These are phyloP conservation scores for Condylostylus longicornis DNA, from an alignment of 1,140 invertebrate genomes.

Conservation along the genomic window DNA sequence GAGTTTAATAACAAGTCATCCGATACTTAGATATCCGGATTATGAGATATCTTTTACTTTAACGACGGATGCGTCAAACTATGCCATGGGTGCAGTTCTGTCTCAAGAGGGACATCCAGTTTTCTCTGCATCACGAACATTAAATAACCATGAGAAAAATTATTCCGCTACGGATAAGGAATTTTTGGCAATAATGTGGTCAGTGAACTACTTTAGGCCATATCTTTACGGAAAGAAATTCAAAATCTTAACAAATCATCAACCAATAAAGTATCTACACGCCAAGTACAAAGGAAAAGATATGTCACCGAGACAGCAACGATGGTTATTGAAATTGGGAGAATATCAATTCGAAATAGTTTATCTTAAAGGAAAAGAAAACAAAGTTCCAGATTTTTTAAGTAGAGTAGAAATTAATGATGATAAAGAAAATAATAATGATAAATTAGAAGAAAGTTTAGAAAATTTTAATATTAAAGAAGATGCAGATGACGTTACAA, in stretches of 20 bases:
- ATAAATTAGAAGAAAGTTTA: too few species aligned
- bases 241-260: slow-evolving; percentile 8
- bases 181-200: slow-evolving; percentile 23
- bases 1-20: slow-evolving; percentile 3
- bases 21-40: slow-evolving; percentile 11
- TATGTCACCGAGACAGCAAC: slow-evolving; percentile 7
- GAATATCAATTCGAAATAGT: slow-evolving; percentile 12
- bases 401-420: too few species aligned
- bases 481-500: too few species aligned
- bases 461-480: too few species aligned
- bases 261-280: slow-evolving; percentile 9
- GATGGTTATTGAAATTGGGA: slow-evolving; percentile 10
- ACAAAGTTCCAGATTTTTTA: slow-evolving; percentile 13
- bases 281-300: slow-evolving; percentile 12
- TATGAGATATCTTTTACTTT: slow-evolving; percentile 10
- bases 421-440: too few species aligned
- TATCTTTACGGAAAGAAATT: slow-evolving; percentile 9
- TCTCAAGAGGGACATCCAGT: slow-evolving; percentile 8
- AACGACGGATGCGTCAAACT: slow-evolving; percentile 11
- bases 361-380: slow-evolving; percentile 11
- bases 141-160: slow-evolving; percentile 12
- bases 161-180: slow-evolving; percentile 14
- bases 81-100: slow-evolving; percentile 12
- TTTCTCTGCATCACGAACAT: slow-evolving; percentile 8
- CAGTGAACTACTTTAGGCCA: slow-evolving; percentile 31